Percentiles rank a stretch among this genome's conserved stretches.
These are phyloP conservation scores for Rhineura floridana DNA, from an alignment of 2,113 vertebrate genomes.

Conservation along the genomic window DNA sequence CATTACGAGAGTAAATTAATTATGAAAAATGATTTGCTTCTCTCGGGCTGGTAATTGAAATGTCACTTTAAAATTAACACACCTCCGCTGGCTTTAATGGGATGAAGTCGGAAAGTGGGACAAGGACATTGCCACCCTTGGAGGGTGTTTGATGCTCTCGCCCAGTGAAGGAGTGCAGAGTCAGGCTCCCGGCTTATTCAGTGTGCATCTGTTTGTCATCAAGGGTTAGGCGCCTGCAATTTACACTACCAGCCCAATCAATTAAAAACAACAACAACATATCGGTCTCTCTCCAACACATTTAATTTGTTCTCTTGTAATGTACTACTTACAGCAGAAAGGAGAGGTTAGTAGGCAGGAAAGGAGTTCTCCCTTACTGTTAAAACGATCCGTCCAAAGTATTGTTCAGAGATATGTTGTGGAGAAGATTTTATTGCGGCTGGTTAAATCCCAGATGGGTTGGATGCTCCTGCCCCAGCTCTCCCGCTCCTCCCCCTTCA, in stretches of 20 bases:
- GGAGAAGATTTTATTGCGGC: too few species aligned
- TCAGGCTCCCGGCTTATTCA: conserved; percentile 58
- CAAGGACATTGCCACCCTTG: background rate
- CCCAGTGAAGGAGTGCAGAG: conserved; percentile 55
- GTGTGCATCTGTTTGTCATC: conserved; percentile 63
- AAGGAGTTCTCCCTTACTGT: background rate
- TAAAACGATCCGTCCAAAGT: background rate
- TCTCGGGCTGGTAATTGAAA: conserved; percentile 52
- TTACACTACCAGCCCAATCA: background rate
- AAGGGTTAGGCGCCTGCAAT: conserved; percentile 42
- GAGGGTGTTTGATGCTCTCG: conserved; percentile 45
- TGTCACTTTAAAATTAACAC: conserved; percentile 34
- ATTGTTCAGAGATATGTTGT: background rate
- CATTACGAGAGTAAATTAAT: conserved; percentile 42
- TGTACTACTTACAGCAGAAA: background rate
- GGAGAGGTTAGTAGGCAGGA: background rate
- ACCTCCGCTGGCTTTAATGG: conserved; percentile 55
- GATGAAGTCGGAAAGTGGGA: conserved; percentile 56
- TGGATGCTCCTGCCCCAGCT: background rate
- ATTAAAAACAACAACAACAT: conserved; percentile 5
- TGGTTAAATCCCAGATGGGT: background rate
- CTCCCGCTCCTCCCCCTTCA: too few species aligned
- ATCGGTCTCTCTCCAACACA: conserved; percentile 15
- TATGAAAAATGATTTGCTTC: conserved; percentile 51
- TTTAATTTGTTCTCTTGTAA: conserved; percentile 12